phyloP scores from a whole-genome alignment of 2,888 invertebrate genomes.

The Argyra leucocephala region DNA sequence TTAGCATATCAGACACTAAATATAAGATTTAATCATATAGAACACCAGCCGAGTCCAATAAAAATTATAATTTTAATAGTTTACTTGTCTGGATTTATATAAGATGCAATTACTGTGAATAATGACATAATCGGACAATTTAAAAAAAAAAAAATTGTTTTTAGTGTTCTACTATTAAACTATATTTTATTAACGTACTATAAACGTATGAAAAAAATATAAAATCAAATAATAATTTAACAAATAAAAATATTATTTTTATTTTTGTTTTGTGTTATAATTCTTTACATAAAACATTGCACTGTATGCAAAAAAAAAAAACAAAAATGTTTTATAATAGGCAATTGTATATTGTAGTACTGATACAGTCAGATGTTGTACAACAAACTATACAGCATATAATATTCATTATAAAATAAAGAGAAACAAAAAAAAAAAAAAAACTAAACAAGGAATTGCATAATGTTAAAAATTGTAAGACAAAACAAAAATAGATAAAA shows the following conservation, averaged over 20 bases:
- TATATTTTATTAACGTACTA: too few relatives aligned
- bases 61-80: background rate
- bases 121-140: background rate
- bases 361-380: background rate
- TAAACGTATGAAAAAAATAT: too few relatives aligned
- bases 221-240: background rate
- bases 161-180: too few relatives aligned
- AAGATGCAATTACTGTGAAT: conserved; percentile 2
- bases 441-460: background rate
- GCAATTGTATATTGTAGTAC: background rate
- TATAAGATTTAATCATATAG: too few relatives aligned
- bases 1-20: too few relatives aligned
- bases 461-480: background rate
- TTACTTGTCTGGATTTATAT: background rate
- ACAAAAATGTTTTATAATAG: conserved; percentile 2
- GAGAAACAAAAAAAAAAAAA: background rate
- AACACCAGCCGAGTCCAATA: background rate
- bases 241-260: background rate
- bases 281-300: background rate
- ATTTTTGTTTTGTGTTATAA: background rate
- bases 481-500: too few relatives aligned
- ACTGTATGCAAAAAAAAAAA: background rate
- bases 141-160: too few relatives aligned
- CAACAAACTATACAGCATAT: background rate
- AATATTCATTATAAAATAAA: background rate